Evolutionary conservation across 2,113 vertebrate species (phyloP).

Genomic region (Gavia stellata): DNA sequence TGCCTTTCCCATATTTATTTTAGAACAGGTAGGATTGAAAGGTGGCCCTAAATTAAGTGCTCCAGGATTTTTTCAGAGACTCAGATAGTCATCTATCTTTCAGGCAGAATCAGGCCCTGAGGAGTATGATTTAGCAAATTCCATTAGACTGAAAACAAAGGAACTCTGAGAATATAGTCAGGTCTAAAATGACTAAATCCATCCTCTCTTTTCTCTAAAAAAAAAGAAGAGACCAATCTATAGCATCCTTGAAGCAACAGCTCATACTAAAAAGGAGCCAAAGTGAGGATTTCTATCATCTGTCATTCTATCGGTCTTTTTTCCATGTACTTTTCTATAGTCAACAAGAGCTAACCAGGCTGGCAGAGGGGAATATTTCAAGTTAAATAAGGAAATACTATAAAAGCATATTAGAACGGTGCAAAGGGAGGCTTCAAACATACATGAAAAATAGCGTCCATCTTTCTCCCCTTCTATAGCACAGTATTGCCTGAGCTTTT

Average conservation of each 20-base stretch:
- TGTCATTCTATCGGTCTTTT: not conserved
- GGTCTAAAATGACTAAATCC: not conserved
- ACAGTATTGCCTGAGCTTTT: not conserved
- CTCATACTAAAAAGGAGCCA: not conserved
- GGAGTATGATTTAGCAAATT: not conserved
- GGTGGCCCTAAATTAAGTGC: not conserved
- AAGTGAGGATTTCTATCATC: not conserved
- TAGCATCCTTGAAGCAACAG: not conserved
- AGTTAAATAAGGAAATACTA: not conserved
- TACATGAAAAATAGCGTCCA: not conserved
- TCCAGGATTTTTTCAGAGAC: not conserved
- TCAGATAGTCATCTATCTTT: not conserved
- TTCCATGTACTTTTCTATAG: not conserved
- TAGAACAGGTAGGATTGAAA: not conserved
- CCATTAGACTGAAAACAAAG: not conserved
- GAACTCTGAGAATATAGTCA: not conserved
- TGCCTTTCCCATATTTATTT: not conserved
- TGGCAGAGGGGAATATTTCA: not conserved
- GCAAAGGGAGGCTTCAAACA: not conserved
- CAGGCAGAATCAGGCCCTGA: not conserved
- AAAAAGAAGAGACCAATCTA: not conserved
- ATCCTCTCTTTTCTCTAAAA: not conserved
- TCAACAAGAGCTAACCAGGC: not conserved
- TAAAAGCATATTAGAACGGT: not conserved
- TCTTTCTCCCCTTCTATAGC: not conserved